A percentile compares a stretch with the other conserved stretches of the same genome.
Evolutionary conservation across 2,113 vertebrate species (phyloP).

Genomic region (Semnopithecus entellus): DNA sequence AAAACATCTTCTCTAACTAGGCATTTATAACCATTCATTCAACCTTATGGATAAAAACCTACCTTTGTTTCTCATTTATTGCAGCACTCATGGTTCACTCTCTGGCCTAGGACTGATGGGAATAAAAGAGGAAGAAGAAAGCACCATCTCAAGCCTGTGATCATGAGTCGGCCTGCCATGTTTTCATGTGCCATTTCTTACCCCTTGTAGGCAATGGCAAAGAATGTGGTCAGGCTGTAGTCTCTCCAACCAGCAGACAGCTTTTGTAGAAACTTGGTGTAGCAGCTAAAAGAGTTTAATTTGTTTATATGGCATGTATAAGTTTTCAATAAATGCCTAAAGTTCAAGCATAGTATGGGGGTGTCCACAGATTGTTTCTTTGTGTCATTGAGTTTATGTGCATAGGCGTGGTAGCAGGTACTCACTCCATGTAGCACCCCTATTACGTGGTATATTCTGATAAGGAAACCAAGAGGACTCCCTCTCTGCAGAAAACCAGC

Average conservation of each 20-base stretch:
- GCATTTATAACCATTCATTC: background rate
- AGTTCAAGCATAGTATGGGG: background rate
- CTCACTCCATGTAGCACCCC: background rate
- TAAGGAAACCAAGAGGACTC: background rate
- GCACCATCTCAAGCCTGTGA: background rate
- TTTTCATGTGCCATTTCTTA: background rate
- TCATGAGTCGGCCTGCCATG: background rate
- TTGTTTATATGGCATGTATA: background rate
- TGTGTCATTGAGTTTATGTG: background rate
- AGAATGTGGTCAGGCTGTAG: background rate
- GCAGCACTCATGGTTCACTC: conserved; percentile 66
- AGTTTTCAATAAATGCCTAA: conserved; percentile 61
- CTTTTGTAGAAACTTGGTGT: background rate
- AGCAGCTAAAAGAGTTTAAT: background rate
- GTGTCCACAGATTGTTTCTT: background rate
- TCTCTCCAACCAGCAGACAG: background rate
- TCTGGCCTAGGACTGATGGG: conserved; percentile 83
- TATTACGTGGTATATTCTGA: background rate
- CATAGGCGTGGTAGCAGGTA: background rate
- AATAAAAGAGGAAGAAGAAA: conserved; percentile 79
- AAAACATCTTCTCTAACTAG: background rate
- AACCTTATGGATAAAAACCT: background rate
- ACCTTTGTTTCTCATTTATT: conserved; percentile 62
- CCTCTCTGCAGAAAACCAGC: background rate
- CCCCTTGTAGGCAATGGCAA: background rate